Evolutionary conservation across 2,113 vertebrate species (phyloP), one percentile per base, ranked within the genome.

Genomic region (Tautogolabrus adspersus): DNA sequence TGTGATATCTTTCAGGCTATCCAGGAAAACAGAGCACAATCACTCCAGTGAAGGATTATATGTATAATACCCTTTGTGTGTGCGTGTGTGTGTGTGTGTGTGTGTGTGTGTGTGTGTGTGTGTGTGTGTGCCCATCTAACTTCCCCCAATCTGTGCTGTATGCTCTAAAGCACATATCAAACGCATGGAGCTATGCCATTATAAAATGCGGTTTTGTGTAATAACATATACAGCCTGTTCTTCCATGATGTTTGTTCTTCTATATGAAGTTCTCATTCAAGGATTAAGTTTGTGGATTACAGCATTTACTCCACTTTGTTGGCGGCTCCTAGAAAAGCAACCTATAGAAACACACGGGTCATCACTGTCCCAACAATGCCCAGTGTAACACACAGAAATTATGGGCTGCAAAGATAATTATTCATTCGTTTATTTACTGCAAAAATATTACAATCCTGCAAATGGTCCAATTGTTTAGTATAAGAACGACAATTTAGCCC

Each of bases 201-300:
- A 44, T 58, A 60, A 72, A 67, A 82, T 65, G 6, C 75, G 66
- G 19, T 23, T 52, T 23, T 18, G 49, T 37, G 19, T 40, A 15
- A 59, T 42, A 61, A 61, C 59, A 73, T 40, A 49, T 37, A 12
- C 51, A 15, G 15, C 10, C n/a, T 40, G 42, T 68, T 5, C 30
- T 40, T 51, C 59, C 52, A 22, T 65, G 42, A 23, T 81, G 61
- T 77, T 61, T 10, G 1, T 77, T 70, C 5, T 19, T 66, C 75
- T 83, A 73, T 77, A 55, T 11, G 49, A 72, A 79, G 49, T 60
- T 51, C 62, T 77, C 38, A 77, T 85, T 87, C 60, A 62, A 37
- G 83, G 88, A 89, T 92, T 88, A 88, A 34, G 57, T 19, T 55
- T 26, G 46, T 26, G 72, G 66, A 80, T 74, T 56, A 47, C 15